Conservation (phyloP, 2,888 invertebrate genomes). For the Troilus luridus region DNA sequence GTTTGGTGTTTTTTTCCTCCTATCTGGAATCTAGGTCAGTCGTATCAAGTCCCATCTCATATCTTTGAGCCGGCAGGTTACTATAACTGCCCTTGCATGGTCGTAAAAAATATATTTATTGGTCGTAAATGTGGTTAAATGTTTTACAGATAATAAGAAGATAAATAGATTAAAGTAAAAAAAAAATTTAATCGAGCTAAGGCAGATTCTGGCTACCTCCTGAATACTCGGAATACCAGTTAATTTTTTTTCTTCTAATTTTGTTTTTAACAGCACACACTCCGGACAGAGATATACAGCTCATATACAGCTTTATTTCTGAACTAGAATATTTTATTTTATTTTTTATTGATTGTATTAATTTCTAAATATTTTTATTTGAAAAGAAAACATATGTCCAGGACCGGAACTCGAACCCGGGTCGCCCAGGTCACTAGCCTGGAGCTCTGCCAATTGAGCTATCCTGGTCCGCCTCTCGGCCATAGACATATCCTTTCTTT, state of each 20-base stretch:
- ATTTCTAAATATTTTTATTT: too few species aligned
- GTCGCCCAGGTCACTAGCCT: too few species aligned
- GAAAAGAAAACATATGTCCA: too few species aligned
- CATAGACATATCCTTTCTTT: too few species aligned
- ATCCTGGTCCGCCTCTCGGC: too few species aligned
- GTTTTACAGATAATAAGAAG: neutral
- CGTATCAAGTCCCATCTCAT: conserved; percentile 20
- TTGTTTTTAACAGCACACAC: too few species aligned
- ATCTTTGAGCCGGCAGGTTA: neutral
- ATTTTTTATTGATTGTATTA: too few species aligned
- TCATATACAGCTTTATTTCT: too few species aligned
- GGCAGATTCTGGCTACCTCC: neutral
- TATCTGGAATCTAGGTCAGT: conserved; percentile 26
- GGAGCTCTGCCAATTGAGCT: too few species aligned
- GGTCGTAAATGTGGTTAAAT: neutral
- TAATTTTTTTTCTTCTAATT: neutral
- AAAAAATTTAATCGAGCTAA: neutral
- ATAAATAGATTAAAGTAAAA: neutral
- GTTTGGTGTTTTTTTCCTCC: neutral
- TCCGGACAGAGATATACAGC: too few species aligned
- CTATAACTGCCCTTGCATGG: neutral
- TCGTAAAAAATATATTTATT: neutral
- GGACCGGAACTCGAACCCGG: too few species aligned
- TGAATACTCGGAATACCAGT: neutral
- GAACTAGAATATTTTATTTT: too few species aligned